These are phyloP conservation scores for Lymantria dispar DNA, from an alignment of 2,888 invertebrate species.

Conservation along the genomic window DNA sequence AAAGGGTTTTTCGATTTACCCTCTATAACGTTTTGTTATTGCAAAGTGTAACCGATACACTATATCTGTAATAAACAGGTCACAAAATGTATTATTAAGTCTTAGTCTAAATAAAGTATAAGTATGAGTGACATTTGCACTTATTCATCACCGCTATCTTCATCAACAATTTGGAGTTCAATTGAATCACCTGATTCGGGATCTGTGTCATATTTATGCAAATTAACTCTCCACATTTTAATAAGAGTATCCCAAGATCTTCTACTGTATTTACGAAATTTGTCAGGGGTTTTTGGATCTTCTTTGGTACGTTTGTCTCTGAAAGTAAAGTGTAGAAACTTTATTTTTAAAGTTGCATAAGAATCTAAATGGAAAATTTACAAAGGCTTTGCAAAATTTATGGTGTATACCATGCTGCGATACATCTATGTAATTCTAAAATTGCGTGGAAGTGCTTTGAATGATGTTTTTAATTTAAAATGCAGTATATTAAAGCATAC, in stretches of 20 bases:
- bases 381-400: too few relatives aligned
- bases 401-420: too few relatives aligned
- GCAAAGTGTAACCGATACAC: too few relatives aligned
- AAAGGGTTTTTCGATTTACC: too few relatives aligned
- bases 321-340: too few relatives aligned
- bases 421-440: not conserved
- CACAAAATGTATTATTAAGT: too few relatives aligned
- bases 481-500: too few relatives aligned
- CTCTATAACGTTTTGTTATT: too few relatives aligned
- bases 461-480: not conserved
- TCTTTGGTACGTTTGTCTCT: slow-evolving; percentile 84
- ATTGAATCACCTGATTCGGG: slow-evolving; percentile 13
- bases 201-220: slow-evolving; percentile 90
- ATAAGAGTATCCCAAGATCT: slow-evolving; percentile 96
- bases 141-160: slow-evolving; percentile 8
- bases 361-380: too few relatives aligned
- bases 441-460: not conserved
- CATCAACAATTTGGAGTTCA: slow-evolving; percentile 6
- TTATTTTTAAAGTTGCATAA: too few relatives aligned
- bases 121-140: not conserved
- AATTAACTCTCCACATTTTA: slow-evolving; percentile 91
- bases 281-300: slow-evolving; percentile 96
- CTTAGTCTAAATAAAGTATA: not conserved
- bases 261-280: slow-evolving; percentile 92
- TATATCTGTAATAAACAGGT: too few relatives aligned